Evolutionary conservation across 2,797 vertebrate species (phyloP).

Genomic region (Apodemus agrarius): DNA sequence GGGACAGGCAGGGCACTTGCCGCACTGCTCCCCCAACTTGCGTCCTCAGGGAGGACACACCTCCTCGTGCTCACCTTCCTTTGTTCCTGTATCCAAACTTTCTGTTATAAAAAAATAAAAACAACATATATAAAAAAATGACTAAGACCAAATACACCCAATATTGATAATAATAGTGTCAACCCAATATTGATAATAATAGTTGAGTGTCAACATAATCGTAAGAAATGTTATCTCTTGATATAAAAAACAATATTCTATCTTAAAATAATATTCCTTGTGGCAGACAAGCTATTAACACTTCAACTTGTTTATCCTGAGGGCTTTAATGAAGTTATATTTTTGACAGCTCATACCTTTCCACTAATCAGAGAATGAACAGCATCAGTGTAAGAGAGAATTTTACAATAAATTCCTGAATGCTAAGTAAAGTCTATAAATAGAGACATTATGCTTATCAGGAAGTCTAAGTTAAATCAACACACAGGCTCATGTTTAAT

Average conservation of each 20-base stretch:
- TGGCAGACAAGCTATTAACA: conserved; percentile 33
- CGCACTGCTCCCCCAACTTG: not conserved
- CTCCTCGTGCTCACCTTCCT: not conserved
- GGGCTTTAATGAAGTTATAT: conserved; percentile 4
- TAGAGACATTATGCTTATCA: conserved; percentile 41
- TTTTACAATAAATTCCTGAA: conserved; percentile 42
- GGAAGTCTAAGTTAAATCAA: conserved; percentile 30
- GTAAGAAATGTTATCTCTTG: not conserved
- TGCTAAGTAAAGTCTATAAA: not conserved
- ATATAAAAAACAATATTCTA: conserved; percentile 24
- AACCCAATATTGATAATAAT: not conserved
- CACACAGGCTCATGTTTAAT: conserved; percentile 62
- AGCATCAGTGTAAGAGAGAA: not conserved
- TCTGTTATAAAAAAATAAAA: conserved; percentile 2
- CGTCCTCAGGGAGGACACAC: not conserved
- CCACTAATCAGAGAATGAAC: conserved; percentile 53
- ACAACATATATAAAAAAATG: not conserved
- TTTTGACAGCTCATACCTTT: conserved; percentile 51
- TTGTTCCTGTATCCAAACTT: conserved; percentile 11
- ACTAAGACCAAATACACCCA: not conserved
- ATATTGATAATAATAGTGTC: conserved; percentile 12
- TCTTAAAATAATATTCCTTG: not conserved
- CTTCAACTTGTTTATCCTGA: conserved; percentile 52
- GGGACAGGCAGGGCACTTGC: not conserved
- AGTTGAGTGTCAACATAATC: not conserved